Percentiles rank a stretch among this genome's conserved stretches.
These are phyloP conservation scores for Girardinus metallicus DNA, from an alignment of 2,797 vertebrate genomes.

Conservation along the genomic window DNA sequence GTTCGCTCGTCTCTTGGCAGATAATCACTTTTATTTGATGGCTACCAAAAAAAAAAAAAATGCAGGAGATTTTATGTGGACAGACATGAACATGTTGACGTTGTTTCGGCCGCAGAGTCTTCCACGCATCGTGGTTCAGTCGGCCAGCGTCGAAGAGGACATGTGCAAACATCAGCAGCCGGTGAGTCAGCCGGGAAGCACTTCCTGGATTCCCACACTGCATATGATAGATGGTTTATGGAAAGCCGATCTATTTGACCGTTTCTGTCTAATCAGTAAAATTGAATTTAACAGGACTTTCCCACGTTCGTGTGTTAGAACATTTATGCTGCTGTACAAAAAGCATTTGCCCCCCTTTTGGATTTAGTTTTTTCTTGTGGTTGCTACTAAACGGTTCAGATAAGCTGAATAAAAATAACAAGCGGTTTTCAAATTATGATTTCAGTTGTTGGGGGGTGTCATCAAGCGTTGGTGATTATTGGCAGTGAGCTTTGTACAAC, in stretches of 20 bases:
- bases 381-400: not conserved
- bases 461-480: not conserved
- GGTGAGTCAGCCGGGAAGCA: constrained; percentile 47
- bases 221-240: not conserved
- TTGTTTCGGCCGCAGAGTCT: constrained; percentile 44
- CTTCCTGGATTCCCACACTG: not conserved
- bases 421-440: not conserved
- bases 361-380: not conserved
- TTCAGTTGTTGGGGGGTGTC: not conserved
- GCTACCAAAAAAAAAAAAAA: not conserved
- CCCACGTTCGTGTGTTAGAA: too few relatives aligned
- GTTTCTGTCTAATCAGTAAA: not conserved
- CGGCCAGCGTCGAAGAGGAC: constrained; percentile 71
- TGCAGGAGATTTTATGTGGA: not conserved
- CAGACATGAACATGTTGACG: not conserved
- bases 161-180: constrained; percentile 46
- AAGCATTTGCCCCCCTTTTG: not conserved
- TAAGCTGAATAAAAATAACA: not conserved
- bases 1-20: constrained; percentile 18
- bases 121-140: constrained; percentile 76
- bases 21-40: constrained; percentile 15
- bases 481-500: not conserved
- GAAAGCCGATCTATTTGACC: not conserved
- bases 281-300: not conserved
- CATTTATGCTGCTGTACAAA: not conserved